These are phyloP conservation scores for Danaus plexippus DNA, from an alignment of 1,140 invertebrate species.

Conservation along the genomic window DNA sequence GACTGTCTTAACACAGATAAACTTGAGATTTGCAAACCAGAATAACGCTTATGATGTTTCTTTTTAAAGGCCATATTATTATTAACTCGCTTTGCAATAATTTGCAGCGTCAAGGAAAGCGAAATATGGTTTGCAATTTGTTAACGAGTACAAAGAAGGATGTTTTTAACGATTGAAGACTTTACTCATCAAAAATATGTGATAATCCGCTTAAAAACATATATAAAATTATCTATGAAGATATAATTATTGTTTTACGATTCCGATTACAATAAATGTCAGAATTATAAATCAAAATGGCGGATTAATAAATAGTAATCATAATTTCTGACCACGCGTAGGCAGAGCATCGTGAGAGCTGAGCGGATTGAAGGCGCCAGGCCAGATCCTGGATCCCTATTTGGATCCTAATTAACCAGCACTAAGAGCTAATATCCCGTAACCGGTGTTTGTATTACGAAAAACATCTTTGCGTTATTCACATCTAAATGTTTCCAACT, in stretches of 20 bases:
- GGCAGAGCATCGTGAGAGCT: constrained; percentile 27
- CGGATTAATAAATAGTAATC: constrained; percentile 18
- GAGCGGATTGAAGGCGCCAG: constrained; percentile 26
- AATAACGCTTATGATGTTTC: no score
- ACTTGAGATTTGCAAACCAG: no score
- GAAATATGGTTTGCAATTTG: no score
- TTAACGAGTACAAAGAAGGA: no score
- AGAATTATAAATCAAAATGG: constrained; percentile 23
- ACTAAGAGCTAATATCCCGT: constrained; percentile 24
- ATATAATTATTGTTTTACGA: constrained; percentile 12
- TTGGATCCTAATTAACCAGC: constrained; percentile 9
- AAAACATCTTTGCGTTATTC: constrained; percentile 28
- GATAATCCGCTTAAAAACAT: no score
- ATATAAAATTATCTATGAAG: constrained; percentile 9
- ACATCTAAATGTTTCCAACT: constrained; percentile 36
- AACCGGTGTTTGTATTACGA: constrained; percentile 22
- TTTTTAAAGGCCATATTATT: no score
- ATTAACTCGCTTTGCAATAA: no score
- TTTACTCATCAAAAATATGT: no score
- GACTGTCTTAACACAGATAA: no score
- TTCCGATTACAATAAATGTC: constrained; percentile 15
- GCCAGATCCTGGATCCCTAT: constrained; percentile 8
- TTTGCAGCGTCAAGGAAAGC: no score
- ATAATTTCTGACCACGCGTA: constrained; percentile 26
- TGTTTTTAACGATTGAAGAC: no score